Evolutionary conservation across 1,140 invertebrate species (phyloP), one percentile per base, ranked within the genome.

Genomic region (Macrosteles quadrilineatus): DNA sequence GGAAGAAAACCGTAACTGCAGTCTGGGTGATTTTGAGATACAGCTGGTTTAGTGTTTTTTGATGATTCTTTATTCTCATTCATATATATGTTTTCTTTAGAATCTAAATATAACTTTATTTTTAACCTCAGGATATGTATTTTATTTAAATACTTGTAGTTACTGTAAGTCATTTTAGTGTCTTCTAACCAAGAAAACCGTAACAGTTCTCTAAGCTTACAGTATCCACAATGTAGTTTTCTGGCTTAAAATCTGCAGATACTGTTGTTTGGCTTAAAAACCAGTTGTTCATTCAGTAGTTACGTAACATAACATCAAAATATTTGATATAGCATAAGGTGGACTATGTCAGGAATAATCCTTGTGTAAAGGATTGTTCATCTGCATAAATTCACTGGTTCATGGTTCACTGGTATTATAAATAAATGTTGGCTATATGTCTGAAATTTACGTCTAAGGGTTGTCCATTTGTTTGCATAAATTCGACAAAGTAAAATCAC

Each of bases 241-340:
- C 21, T 50, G n/a, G 3, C 57, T 62, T 62, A 62, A 23, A 62
- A 30, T 62, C 9, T 17, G 19, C 25, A 62, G 57, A 27, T 62
- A 62, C 57, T 62, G 57, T 62, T 62, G 9, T 62, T 62, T 62
- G 27, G 11, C 29, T 62, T 62, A 25, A n/a, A n/a, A 62, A n/a
- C 27, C 14, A 6, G 14, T 17, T 25, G 4, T 9, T 2, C 11
- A 3, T 6, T 25, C 27, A 25, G 27, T 27, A n/a, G 21, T 62
- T 62, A 62, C 11, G 29, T 25, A 23, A 29, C 9, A 62, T 4
- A 4, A 31, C 57, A 30, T 4, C 9, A 25, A 29, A 4, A 25
- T 62, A 29, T 19, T n/a, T 25, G 2, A 62, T 3, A 25, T 11
- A 62, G 3, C 11, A 62, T 6, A 29, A 25, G 4, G 9, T 62